Base-by-base conservation (phyloP, 2,888 invertebrate genomes). In the Aphidius colemani region DNA sequence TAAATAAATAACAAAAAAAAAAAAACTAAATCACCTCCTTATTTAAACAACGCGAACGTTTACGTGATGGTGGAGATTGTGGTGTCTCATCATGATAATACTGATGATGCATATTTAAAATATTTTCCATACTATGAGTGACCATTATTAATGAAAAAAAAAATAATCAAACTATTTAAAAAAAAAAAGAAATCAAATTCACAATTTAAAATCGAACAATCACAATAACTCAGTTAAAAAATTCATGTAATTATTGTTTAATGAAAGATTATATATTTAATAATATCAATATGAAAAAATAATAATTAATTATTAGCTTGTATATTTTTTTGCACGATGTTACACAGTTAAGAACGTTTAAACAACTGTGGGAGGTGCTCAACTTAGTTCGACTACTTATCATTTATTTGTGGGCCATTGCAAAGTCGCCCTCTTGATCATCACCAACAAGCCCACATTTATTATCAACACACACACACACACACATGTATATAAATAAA, bases 111-210 rank as follows among this genome's bases (percentile, higher is more conserved):
- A 80, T 80, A 66, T 75, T 79, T 69, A 82, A 72, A 71, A 82
- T 82, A 67, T 81, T 82, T 64, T 82, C 80, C 78, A 82, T 80
- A 63, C 81, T 82, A 66, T 82, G 81, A 55, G 81, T 81, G 61
- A 81, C 80, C 81, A 81, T 81, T 57, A 61, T 71, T 18, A 53
- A n/a, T n/a, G n/a, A 46, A 53, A 10, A 8, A 9, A 7, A 6
- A 43, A 63, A 13, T 49, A 53, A 44, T n/a, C 45, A 40, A 51
- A 13, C 50, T 18, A 48, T 48, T 46, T 49, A 48, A 53, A 13
- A 13, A 13, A 13, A 41, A 41, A 9, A 57, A 30, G 4, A 57
- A 50, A 51, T 30, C 10, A 6, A 48, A 43, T 7, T 9, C 7
- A 7, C 7, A 61, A 13, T 43, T n/a, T n/a, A 11, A 13, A 30